Percentiles rank a stretch among this genome's conserved stretches.
Conservation (phyloP, 2,888 invertebrate genomes). For the Polymixis lichenea region DNA sequence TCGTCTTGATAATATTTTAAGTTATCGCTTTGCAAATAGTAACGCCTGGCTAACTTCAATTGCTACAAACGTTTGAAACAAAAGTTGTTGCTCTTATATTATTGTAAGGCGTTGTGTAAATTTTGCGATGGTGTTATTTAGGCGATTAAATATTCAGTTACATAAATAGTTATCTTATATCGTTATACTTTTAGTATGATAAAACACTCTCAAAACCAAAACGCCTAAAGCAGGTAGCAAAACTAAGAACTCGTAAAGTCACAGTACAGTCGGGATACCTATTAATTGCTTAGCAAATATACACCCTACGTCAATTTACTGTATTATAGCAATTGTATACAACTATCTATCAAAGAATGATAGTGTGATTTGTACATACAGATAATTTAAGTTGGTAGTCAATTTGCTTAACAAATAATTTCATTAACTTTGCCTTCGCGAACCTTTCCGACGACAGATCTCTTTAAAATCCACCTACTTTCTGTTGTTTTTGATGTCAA, state of each 20-base stretch:
- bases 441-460: no score
- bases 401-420: no score
- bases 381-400: no score
- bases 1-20: slow-evolving; percentile 28
- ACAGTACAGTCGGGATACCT: no score
- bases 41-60: slow-evolving; percentile 47
- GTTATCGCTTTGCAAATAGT: slow-evolving; percentile 28
- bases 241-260: no score
- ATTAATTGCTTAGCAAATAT: no score
- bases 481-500: background rate
- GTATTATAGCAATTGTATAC: no score
- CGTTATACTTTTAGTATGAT: background rate
- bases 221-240: background rate
- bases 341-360: no score
- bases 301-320: no score
- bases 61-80: slow-evolving; percentile 23
- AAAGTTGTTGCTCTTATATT: slow-evolving; percentile 33
- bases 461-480: background rate
- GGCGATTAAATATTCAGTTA: background rate
- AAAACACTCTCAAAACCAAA: background rate
- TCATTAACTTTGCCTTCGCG: no score
- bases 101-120: slow-evolving; percentile 29
- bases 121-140: background rate
- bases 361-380: no score
- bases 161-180: no score